Evolutionary conservation across 2,797 vertebrate species (phyloP).

Genomic region (Spondyliosoma cantharus): DNA sequence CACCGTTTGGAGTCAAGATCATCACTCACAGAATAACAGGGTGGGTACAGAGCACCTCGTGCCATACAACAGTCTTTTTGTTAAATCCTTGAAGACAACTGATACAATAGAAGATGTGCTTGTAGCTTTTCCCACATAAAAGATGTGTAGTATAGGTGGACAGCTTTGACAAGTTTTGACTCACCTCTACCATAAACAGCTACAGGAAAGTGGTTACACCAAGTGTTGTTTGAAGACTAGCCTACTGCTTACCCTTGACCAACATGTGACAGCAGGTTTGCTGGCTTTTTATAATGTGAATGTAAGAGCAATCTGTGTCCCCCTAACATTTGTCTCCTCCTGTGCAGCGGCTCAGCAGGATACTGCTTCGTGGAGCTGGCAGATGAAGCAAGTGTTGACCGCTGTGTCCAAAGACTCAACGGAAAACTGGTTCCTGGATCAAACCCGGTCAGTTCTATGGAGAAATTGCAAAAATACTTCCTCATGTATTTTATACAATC

Average conservation of each 20-base stretch:
- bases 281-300: background rate
- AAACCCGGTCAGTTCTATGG: conserved; percentile 83
- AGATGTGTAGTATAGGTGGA: background rate
- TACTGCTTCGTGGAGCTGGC: conserved; percentile 89
- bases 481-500: conserved; percentile 26
- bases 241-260: background rate
- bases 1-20: conserved; percentile 86
- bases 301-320: background rate
- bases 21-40: conserved; percentile 88
- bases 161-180: background rate
- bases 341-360: conserved; percentile 85
- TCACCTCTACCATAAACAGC: background rate
- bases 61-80: background rate
- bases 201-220: background rate
- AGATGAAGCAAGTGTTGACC: conserved; percentile 87
- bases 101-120: background rate
- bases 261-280: background rate
- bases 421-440: conserved; percentile 88
- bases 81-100: background rate
- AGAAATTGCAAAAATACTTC: conserved; percentile 42
- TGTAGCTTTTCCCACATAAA: background rate
- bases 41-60: conserved; percentile 60
- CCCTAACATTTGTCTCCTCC: background rate
- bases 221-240: background rate
- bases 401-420: conserved; percentile 86